Evolutionary conservation across 1,140 invertebrate species (phyloP).

Genomic region (Homalodisca vitripennis): DNA sequence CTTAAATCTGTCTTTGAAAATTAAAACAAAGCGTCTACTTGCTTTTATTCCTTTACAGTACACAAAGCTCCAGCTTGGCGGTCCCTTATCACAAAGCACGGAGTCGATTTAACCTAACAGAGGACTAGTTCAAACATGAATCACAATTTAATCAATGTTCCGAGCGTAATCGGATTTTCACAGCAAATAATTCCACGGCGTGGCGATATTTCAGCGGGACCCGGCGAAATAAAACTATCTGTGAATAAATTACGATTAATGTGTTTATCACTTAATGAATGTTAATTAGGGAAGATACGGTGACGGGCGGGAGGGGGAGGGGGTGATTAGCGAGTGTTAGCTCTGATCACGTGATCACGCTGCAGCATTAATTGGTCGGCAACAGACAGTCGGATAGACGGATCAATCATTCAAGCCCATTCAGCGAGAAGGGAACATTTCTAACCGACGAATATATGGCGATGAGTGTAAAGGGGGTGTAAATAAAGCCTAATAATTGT

Average conservation of each 20-base stretch:
- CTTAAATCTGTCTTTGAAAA: too few relatives aligned
- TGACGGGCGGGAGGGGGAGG: background rate
- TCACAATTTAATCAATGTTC: conserved; percentile 10
- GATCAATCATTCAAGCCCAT: conserved; percentile 16
- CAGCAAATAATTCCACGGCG: background rate
- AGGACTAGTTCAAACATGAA: background rate
- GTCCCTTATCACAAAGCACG: too few relatives aligned
- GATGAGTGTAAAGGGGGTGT: conserved; percentile 18
- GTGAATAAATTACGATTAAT: conserved; percentile 17
- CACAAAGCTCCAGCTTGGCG: too few relatives aligned
- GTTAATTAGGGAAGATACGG: conserved; percentile 1
- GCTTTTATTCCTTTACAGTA: too few relatives aligned
- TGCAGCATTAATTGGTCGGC: conserved; percentile 10
- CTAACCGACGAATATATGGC: conserved; percentile 16
- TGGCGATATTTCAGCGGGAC: background rate
- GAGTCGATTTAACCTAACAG: too few relatives aligned
- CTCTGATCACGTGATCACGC: background rate
- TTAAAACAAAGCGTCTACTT: too few relatives aligned
- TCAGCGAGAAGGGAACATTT: conserved; percentile 2
- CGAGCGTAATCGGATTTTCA: background rate
- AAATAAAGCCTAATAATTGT: conserved; percentile 26
- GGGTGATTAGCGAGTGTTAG: background rate
- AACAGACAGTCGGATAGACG: background rate
- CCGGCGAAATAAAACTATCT: conserved; percentile 2
- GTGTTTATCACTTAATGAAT: background rate